phyloP scores from a whole-genome alignment of 1,140 invertebrate species.

The Apis mellifera region Amel_HAv3.1 CM009940.2:8200501-8201000 shows the following conservation, averaged over 20 bases:
- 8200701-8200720: background rate
- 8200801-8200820: background rate
- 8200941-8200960: conserved; percentile 52
- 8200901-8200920: conserved; percentile 63
- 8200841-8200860: no score
- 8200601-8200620: conserved; percentile 11
- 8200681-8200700: conserved; percentile 1
- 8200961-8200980: conserved; percentile 48
- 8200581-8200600: conserved; percentile 7
- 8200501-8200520: conserved; percentile 15
- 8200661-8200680: no score
- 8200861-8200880: background rate
- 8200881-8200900: conserved; percentile 52
- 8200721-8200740: conserved; percentile 14
- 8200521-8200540: background rate
- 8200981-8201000: conserved; percentile 12
- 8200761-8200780: conserved; percentile 30
- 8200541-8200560: conserved; percentile 11
- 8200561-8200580: background rate
- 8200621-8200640: background rate
- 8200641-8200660: background rate
- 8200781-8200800: background rate
- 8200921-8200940: conserved; percentile 58
- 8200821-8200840: background rate
- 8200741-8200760: background rate